Conservation (phyloP, 2,797 vertebrate genomes). For the Tarsius wallacei region DNA sequence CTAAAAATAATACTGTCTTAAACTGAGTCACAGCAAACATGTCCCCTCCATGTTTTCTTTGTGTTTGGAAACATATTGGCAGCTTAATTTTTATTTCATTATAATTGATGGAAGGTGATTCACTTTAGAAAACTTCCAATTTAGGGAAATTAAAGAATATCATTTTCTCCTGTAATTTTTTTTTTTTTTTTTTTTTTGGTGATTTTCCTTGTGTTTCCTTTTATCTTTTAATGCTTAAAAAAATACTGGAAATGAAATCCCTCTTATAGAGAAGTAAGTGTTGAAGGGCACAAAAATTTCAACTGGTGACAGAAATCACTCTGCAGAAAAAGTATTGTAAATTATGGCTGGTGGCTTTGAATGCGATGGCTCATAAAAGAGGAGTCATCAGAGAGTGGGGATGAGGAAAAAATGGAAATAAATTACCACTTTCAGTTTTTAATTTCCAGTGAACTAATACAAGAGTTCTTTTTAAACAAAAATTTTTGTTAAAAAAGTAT, state of each 20-base stretch:
- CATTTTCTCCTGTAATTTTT: background rate
- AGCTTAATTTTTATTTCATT: slow-evolving; percentile 20
- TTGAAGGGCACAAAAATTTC: background rate
- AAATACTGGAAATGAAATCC: background rate
- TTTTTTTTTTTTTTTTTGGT: background rate
- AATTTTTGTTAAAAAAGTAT: no score
- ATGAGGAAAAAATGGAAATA: background rate
- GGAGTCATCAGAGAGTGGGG: background rate
- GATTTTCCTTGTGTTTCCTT: background rate
- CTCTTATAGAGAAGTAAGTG: background rate
- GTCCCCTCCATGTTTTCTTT: slow-evolving; percentile 11
- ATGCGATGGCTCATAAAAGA: background rate
- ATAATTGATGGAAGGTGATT: background rate
- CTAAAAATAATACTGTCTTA: background rate
- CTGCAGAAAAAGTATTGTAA: background rate
- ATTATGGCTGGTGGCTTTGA: background rate
- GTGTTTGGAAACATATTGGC: background rate
- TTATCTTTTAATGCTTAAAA: background rate
- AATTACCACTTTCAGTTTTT: background rate
- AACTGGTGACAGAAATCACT: background rate
- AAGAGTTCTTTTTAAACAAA: background rate
- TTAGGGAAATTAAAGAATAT: background rate
- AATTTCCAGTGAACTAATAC: background rate
- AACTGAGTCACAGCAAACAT: background rate
- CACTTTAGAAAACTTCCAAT: slow-evolving; percentile 52